These are phyloP conservation scores for Lampropteryx suffumata DNA, from an alignment of 2,888 invertebrate species.

Conservation along the genomic window DNA sequence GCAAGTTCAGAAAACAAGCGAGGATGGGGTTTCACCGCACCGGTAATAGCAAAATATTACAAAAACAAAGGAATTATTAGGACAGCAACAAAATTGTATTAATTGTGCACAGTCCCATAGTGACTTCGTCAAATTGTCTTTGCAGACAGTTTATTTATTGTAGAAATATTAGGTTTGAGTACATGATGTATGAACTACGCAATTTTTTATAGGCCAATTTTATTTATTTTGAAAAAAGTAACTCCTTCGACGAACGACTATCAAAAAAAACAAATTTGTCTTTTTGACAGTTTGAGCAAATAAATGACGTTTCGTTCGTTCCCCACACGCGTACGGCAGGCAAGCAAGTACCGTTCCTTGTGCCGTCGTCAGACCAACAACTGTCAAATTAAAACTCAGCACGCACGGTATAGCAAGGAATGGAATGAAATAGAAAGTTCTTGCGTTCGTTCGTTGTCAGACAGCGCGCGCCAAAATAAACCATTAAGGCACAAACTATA, in stretches of 20 bases:
- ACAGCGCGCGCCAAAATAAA: no score
- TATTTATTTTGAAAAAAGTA: no score
- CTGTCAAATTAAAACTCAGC: conserved; percentile 49
- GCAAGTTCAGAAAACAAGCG: conserved; percentile 58
- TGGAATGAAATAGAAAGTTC: conserved; percentile 18
- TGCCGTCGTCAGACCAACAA: conserved; percentile 67
- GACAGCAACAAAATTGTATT: conserved; percentile 45
- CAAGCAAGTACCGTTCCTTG: conserved; percentile 53
- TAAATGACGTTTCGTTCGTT: conserved; percentile 63
- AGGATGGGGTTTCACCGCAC: conserved; percentile 41
- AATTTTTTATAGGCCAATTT: no score
- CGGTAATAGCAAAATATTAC: conserved; percentile 31
- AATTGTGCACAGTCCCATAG: conserved; percentile 57
- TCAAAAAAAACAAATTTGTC: neutral
- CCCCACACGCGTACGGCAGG: conserved; percentile 35
- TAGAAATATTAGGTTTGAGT: no score
- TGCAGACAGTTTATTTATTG: no score
- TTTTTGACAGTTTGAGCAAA: conserved; percentile 37
- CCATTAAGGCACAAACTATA: no score
- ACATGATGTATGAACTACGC: no score
- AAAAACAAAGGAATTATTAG: conserved; percentile 56
- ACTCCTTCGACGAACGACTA: no score
- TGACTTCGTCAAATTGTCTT: conserved; percentile 14
- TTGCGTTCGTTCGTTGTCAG: no score
- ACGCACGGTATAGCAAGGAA: neutral